Evolutionary conservation across 2,797 vertebrate species (phyloP).

Genomic region (Notoglanidium macrostoma): DNA sequence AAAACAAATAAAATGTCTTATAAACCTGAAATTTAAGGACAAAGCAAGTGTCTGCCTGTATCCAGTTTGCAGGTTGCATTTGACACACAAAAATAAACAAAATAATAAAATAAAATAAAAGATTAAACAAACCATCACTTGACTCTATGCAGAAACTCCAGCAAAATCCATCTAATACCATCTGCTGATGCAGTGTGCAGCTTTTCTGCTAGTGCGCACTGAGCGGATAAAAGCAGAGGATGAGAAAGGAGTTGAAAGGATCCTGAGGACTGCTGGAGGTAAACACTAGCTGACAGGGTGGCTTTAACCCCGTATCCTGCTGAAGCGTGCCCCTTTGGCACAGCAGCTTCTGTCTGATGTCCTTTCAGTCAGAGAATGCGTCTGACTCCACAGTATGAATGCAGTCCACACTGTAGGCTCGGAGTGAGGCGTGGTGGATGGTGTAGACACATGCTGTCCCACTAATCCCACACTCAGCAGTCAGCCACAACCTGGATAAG

Average conservation of each 20-base stretch:
- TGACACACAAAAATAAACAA: background rate
- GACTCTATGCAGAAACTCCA: constrained; percentile 1
- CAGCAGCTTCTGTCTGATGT: constrained; percentile 39
- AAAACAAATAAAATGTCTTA: background rate
- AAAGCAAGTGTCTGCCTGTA: background rate
- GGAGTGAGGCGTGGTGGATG: constrained; percentile 36
- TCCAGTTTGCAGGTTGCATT: background rate
- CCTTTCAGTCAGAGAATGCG: constrained; percentile 32
- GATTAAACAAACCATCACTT: constrained; percentile 1
- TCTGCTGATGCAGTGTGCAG: constrained; percentile 18
- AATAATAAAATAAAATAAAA: background rate
- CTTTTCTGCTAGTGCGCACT: constrained; percentile 24
- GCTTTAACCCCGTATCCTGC: constrained; percentile 36
- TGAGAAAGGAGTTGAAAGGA: constrained; percentile 50
- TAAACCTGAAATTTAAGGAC: background rate
- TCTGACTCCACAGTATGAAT: constrained; percentile 41
- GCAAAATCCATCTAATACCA: constrained; percentile 26
- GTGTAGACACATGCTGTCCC: constrained; percentile 38
- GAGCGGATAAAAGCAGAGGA: constrained; percentile 42
- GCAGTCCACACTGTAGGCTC: constrained; percentile 41
- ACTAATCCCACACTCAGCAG: constrained; percentile 52
- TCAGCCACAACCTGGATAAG: constrained; percentile 54
- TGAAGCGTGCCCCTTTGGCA: constrained; percentile 41
- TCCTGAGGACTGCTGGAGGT: constrained; percentile 45
- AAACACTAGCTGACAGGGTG: constrained; percentile 46